Evolutionary conservation across 2,797 vertebrate species (phyloP).

Genomic region (Peromyscus nudipes): DNA sequence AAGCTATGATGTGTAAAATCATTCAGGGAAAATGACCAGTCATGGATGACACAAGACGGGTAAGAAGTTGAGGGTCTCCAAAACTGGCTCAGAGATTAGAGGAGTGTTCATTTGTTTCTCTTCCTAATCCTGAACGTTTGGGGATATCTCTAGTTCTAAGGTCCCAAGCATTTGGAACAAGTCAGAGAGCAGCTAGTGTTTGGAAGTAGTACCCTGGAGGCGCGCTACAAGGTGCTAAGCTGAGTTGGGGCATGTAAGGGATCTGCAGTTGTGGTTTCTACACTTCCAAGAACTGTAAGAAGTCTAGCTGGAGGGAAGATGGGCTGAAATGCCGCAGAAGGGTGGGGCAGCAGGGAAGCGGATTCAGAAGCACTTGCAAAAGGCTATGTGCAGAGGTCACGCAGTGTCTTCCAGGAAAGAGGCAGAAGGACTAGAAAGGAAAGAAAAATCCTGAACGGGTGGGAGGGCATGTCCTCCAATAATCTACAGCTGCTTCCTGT

Average conservation of each 20-base stretch:
- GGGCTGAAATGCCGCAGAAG: no score
- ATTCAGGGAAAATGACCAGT: neutral
- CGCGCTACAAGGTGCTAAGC: neutral
- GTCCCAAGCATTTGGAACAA: neutral
- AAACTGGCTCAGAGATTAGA: neutral
- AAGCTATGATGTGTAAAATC: neutral
- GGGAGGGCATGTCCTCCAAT: neutral
- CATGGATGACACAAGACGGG: neutral
- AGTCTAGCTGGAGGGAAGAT: neutral
- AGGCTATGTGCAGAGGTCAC: neutral
- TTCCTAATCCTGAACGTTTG: neutral
- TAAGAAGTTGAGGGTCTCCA: neutral
- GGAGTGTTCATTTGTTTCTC: neutral
- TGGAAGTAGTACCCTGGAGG: neutral
- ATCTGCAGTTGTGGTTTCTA: neutral
- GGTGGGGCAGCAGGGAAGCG: neutral
- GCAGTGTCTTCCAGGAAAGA: neutral
- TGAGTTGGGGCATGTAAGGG: fast-evolving
- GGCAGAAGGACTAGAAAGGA: neutral
- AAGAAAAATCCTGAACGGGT: constrained; percentile 21
- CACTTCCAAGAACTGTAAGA: neutral
- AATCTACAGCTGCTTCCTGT: constrained; percentile 68
- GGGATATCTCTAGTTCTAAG: neutral
- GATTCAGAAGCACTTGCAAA: neutral
- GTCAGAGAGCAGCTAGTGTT: neutral